These are phyloP conservation scores for Hymenopus coronatus DNA, from an alignment of 2,888 invertebrate genomes.

Conservation along the genomic window DNA sequence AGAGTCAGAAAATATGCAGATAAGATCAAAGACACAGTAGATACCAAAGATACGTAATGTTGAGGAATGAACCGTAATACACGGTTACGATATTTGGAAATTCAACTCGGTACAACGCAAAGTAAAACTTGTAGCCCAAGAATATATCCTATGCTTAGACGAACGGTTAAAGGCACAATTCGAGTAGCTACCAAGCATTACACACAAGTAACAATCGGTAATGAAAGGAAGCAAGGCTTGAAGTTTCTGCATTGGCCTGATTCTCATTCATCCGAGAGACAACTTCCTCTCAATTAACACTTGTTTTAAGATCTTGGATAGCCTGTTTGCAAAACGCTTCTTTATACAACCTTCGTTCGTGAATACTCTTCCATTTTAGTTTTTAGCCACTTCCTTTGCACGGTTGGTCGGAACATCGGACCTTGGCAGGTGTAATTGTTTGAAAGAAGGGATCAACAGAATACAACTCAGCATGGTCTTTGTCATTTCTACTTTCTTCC, in stretches of 20 bases:
- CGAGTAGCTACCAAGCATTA: neutral
- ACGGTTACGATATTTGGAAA: no score
- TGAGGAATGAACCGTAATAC: no score
- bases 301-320: neutral
- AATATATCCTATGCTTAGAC: no score
- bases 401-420: no score
- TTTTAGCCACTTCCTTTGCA: neutral
- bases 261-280: neutral
- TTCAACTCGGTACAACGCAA: no score
- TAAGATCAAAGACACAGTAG: no score
- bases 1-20: no score
- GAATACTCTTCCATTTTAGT: neutral
- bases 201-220: neutral
- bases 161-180: neutral
- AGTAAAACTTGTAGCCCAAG: no score
- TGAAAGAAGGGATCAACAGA: no score
- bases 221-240: neutral
- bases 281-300: neutral
- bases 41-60: no score
- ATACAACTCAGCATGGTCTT: no score
- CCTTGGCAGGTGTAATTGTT: neutral
- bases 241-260: neutral
- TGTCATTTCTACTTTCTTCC: no score
- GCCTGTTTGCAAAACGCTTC: neutral
- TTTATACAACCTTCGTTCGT: neutral